phyloP scores from a whole-genome alignment of 2,797 vertebrate species.

The Ispidina picta region DNA sequence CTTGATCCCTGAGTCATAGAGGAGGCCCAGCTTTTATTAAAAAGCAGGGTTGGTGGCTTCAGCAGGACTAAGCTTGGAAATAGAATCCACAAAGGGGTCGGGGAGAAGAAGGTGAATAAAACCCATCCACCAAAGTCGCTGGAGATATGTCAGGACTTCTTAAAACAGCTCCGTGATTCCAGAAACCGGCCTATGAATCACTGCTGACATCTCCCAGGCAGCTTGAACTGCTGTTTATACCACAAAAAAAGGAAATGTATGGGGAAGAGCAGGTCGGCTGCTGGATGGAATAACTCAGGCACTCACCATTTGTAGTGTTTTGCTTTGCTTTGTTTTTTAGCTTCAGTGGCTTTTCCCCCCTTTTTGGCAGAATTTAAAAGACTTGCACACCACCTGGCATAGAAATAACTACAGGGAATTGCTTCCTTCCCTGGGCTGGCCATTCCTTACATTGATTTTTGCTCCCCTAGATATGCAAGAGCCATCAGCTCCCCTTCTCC shows the following conservation, averaged over 20 bases:
- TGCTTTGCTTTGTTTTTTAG: not conserved
- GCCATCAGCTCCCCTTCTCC: not conserved
- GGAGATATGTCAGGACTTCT: not conserved
- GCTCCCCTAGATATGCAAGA: not conserved
- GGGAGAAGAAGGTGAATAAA: not conserved
- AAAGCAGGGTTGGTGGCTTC: not conserved
- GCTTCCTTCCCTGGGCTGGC: not conserved
- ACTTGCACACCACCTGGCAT: not conserved
- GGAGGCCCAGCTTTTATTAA: not conserved
- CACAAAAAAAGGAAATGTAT: not conserved
- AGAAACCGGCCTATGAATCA: not conserved
- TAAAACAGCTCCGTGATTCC: not conserved
- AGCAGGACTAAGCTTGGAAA: not conserved
- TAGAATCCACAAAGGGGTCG: not conserved
- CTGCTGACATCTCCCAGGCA: not conserved
- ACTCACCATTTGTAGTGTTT: not conserved
- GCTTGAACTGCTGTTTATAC: not conserved
- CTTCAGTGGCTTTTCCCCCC: not conserved
- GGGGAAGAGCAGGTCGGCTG: not conserved
- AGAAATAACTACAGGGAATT: not conserved
- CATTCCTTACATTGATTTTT: not conserved
- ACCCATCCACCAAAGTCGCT: not conserved
- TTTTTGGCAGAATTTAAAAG: not conserved
- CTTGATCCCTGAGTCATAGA: not conserved
- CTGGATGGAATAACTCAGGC: not conserved